phyloP scores from a whole-genome alignment of 2,888 invertebrate genomes.

The Tortrix viridana region DNA sequence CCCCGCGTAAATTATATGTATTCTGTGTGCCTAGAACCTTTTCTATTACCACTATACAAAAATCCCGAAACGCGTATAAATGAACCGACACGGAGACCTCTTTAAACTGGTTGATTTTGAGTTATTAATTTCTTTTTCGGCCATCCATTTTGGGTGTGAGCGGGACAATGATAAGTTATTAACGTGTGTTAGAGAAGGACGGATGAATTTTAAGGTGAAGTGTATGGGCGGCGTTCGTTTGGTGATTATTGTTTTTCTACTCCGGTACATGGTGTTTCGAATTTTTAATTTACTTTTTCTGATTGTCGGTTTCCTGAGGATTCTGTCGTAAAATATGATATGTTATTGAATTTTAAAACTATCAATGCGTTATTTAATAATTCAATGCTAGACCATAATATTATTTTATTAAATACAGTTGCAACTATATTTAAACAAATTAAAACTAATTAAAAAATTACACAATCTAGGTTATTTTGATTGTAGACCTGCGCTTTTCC shows the following conservation, averaged over 20 bases:
- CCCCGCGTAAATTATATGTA: slow-evolving; percentile 70
- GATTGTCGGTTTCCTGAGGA: background rate
- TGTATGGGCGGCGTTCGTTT: slow-evolving; percentile 61
- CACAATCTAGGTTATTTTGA: no score
- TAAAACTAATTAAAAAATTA: no score
- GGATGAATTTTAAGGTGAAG: slow-evolving; percentile 52
- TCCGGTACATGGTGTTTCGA: slow-evolving; percentile 53
- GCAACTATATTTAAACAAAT: no score
- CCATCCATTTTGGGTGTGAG: slow-evolving; percentile 57
- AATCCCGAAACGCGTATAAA: slow-evolving; percentile 38
- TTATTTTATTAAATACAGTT: no score
- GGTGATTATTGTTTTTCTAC: slow-evolving; percentile 62
- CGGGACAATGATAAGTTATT: slow-evolving; percentile 57
- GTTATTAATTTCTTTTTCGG: slow-evolving; percentile 67
- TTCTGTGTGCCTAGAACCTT: slow-evolving; percentile 47
- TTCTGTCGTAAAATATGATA: no score
- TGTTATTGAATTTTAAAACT: no score
- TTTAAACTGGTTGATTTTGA: slow-evolving; percentile 51
- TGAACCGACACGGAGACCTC: slow-evolving; percentile 43
- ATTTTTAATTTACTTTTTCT: slow-evolving; percentile 32
- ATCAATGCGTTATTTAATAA: no score
- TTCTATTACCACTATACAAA: slow-evolving; percentile 42
- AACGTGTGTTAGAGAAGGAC: slow-evolving; percentile 56
- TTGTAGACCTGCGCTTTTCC: no score
- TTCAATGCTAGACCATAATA: no score